Evolutionary conservation across 2,113 vertebrate species (phyloP).

Genomic region (Sebastes schlegelii): DNA sequence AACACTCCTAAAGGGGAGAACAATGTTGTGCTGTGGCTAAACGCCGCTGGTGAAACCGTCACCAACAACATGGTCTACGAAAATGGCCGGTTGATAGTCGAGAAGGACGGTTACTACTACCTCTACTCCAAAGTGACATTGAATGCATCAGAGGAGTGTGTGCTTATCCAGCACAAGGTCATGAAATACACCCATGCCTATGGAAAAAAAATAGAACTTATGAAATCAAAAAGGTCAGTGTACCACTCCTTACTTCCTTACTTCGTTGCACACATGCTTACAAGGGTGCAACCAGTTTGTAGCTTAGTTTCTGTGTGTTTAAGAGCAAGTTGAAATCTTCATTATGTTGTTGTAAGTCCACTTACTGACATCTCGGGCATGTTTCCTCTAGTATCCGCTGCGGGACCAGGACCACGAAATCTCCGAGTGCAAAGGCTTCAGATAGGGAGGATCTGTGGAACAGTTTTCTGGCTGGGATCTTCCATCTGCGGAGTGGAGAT

Average conservation of each 20-base stretch:
- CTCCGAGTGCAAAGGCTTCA: rapidly evolving
- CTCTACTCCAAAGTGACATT: constrained; percentile 80
- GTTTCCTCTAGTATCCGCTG: constrained; percentile 58
- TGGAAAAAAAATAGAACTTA: constrained; percentile 46
- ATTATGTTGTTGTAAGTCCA: background rate
- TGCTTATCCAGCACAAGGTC: constrained; percentile 68
- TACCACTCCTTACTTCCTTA: constrained; percentile 11
- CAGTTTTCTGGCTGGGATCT: constrained; percentile 81
- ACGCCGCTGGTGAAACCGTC: constrained; percentile 6
- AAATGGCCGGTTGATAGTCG: constrained; percentile 53
- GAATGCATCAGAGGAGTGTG: constrained; percentile 43
- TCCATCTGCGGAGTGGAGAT: constrained; percentile 59
- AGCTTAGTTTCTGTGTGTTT: background rate
- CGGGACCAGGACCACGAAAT: background rate
- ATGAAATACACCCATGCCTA: constrained; percentile 61
- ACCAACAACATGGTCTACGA: constrained; percentile 47
- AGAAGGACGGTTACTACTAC: constrained; percentile 75
- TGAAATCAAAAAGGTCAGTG: constrained; percentile 69
- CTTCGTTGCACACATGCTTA: background rate
- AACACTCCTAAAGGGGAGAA: rapidly evolving
- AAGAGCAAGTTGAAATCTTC: background rate
- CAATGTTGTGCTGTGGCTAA: constrained; percentile 62
- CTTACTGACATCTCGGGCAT: background rate
- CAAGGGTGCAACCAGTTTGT: background rate
- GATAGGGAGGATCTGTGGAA: constrained; percentile 39